Evolutionary conservation across 2,113 vertebrate species (phyloP).

Genomic region (Tichodroma muraria): DNA sequence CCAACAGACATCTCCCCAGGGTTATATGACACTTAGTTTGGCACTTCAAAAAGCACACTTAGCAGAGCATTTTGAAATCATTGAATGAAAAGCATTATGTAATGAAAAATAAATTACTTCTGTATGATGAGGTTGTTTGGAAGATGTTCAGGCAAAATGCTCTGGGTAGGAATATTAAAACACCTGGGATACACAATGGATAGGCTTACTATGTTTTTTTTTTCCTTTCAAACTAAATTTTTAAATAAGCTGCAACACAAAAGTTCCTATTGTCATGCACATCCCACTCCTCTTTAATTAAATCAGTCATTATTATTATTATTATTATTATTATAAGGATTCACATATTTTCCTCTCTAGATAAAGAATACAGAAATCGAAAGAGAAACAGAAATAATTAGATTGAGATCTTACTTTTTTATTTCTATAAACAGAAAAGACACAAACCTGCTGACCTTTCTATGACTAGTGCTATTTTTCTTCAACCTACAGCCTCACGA

Average conservation of each 20-base stretch:
- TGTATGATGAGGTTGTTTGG: constrained; percentile 9
- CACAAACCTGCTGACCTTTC: neutral
- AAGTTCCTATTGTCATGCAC: neutral
- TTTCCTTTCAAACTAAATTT: neutral
- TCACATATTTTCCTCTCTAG: neutral
- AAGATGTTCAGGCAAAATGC: neutral
- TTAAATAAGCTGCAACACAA: neutral
- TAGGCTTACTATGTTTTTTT: neutral
- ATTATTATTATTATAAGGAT: neutral
- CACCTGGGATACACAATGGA: neutral
- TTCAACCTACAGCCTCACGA: neutral
- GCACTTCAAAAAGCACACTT: constrained; percentile 24
- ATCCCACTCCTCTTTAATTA: neutral
- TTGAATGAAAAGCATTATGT: constrained; percentile 20
- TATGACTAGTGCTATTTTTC: neutral
- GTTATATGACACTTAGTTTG: neutral
- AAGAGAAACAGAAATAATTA: neutral
- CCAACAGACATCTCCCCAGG: neutral
- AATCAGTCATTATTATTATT: neutral
- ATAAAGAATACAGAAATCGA: neutral
- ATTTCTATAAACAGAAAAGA: neutral
- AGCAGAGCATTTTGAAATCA: constrained; percentile 21
- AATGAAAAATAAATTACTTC: constrained; percentile 35
- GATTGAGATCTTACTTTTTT: neutral
- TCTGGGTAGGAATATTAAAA: neutral